A percentile compares a stretch with the other conserved stretches of the same genome.
phyloP scores from a whole-genome alignment of 2,888 invertebrate genomes.

The Limnephilus marmoratus region DNA sequence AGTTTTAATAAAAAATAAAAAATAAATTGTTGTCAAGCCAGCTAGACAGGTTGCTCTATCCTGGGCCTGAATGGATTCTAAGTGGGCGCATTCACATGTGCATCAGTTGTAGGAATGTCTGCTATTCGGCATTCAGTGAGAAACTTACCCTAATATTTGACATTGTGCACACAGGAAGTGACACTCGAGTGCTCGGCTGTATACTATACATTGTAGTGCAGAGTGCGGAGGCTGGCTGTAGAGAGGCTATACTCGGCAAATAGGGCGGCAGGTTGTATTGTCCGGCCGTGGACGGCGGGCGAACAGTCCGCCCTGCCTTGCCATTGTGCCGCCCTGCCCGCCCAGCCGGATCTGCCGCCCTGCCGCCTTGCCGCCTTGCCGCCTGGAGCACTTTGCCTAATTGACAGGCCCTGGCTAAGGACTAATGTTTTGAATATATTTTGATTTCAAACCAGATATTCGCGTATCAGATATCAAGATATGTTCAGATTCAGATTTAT shows the following conservation, averaged over 20 bases:
- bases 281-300: neutral
- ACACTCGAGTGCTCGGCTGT: neutral
- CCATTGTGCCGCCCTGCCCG: neutral
- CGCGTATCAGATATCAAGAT: neutral
- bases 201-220: neutral
- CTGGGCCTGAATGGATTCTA: neutral
- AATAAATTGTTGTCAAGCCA: neutral
- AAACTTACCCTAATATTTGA: neutral
- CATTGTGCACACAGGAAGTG: neutral
- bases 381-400: neutral
- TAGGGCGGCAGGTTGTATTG: neutral
- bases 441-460: neutral
- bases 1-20: neutral
- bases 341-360: neutral
- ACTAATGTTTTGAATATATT: too few species aligned
- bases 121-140: neutral
- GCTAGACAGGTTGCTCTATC: neutral
- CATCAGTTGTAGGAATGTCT: neutral
- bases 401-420: neutral
- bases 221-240: neutral
- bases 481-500: neutral
- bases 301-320: neutral
- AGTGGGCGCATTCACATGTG: neutral
- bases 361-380: neutral
- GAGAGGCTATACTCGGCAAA: neutral